Evolutionary conservation across 37 sponge, comb jelly and placozoan species (phyloP), one percentile per base, ranked within the genome.

Genomic region (Amphimedon queenslandica): DNA sequence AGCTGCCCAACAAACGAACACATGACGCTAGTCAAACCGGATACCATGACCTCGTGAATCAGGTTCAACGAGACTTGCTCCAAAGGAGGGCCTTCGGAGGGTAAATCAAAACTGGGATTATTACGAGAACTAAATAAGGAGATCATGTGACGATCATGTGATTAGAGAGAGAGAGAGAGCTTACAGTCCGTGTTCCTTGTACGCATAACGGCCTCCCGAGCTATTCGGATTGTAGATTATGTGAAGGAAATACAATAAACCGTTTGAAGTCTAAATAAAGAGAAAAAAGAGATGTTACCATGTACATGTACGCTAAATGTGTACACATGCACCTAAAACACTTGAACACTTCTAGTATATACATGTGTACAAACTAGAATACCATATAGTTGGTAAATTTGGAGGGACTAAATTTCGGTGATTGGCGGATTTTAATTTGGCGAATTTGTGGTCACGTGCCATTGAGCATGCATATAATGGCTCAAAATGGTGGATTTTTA

Each of bases 181-280:
- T 60, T 55, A 84, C 84, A 84, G 70, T 4, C 84, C 84, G 64
- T 84, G 84, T 8, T 84, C 72, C 34, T 67, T 70, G 2, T 70
- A 71, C 37, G 58, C 24, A 55, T 56, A 76, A 8, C 47, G 13
- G 27, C 61, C 23, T n/a, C 28, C 28, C 5, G 67, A 51, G 29
- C 33, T 42, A 4, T 31, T 32, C 2, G 53, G 47, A 34, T 84
- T 66, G 51, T 84, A 84, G 3, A 28, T 47, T 27, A 84, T 66
- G 23, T 67, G 40, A 60, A 84, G 77, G 28, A 77, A 77, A 64
- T 71, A 65, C 64, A 84, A 28, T 39, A 67, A 21, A n/a, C 84
- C 84, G 1, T 71, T 76, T 13, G 84, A 23, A 1, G 84, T 84
- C 84, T 84, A 41, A 0, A 75, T 4, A 40, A 2, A 1, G 55